phyloP scores from a whole-genome alignment of 2,888 invertebrate species.

The Metacarcinus magister region DNA sequence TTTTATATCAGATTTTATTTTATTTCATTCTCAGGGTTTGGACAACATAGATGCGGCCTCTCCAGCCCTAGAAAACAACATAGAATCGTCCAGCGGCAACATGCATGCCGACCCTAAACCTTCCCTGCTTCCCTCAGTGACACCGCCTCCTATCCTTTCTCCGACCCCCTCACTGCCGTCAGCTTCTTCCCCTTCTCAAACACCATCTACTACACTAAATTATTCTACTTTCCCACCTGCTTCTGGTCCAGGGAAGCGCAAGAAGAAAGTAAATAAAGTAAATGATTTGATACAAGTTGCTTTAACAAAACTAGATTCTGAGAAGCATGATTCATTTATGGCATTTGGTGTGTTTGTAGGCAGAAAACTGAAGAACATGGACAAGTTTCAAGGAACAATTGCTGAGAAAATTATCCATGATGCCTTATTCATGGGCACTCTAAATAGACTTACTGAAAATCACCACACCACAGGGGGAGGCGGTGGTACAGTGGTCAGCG shows the following conservation, averaged over 20 bases:
- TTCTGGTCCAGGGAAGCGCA: background rate
- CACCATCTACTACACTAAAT: slow-evolving; percentile 16
- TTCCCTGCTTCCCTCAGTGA: background rate
- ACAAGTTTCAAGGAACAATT: slow-evolving; percentile 35
- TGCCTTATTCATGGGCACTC: slow-evolving; percentile 49
- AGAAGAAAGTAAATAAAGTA: slow-evolving; percentile 48
- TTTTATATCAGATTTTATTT: background rate
- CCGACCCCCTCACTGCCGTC: background rate
- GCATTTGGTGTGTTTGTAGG: slow-evolving; percentile 55
- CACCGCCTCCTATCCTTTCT: background rate
- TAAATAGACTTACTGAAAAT: slow-evolving; percentile 58
- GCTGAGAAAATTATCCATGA: slow-evolving; percentile 61
- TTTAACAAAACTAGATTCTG: background rate
- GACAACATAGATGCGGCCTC: background rate
- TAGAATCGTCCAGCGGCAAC: background rate
- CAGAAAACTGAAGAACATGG: slow-evolving; percentile 52
- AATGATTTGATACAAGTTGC: slow-evolving; percentile 52
- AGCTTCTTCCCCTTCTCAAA: background rate
- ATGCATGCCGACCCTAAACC: background rate
- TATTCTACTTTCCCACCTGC: background rate
- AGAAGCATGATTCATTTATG: slow-evolving; percentile 43
- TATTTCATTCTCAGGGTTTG: background rate
- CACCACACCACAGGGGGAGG: slow-evolving; percentile 14
- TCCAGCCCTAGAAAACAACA: background rate
- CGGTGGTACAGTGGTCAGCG: background rate